phyloP scores from a whole-genome alignment of 1,140 invertebrate species.

The Drosophila watanabei region DNA sequence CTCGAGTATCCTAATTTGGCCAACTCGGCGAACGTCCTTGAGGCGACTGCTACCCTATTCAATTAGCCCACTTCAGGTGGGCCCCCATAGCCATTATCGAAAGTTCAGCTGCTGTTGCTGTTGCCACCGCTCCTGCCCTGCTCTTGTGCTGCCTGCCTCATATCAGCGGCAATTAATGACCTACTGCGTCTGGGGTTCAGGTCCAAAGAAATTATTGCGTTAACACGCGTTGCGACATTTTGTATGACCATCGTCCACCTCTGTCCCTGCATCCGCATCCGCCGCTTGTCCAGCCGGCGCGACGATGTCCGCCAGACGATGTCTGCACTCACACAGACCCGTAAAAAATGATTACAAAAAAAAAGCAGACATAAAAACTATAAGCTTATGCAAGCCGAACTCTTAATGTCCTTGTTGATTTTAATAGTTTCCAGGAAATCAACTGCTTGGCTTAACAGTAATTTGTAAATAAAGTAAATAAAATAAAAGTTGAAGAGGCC shows the following conservation, averaged over 20 bases:
- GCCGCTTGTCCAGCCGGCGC: slow-evolving; percentile 44
- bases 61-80: slow-evolving; percentile 51
- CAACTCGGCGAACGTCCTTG: slow-evolving; percentile 77
- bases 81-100: slow-evolving; percentile 13
- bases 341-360: slow-evolving; percentile 7
- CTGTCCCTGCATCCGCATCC: slow-evolving; percentile 20
- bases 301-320: slow-evolving; percentile 62
- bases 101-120: slow-evolving; percentile 46
- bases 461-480: background rate
- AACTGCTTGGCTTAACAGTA: background rate
- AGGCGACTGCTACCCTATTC: slow-evolving; percentile 49
- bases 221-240: slow-evolving; percentile 79
- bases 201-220: slow-evolving; percentile 65
- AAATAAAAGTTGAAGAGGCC: background rate
- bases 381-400: slow-evolving; percentile 4
- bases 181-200: slow-evolving; percentile 75
- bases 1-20: slow-evolving; percentile 79
- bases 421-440: slow-evolving; percentile 1
- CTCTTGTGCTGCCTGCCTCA: slow-evolving; percentile 14
- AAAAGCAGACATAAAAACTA: background rate
- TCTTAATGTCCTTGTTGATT: slow-evolving; percentile 8
- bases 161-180: slow-evolving; percentile 73
- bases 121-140: slow-evolving; percentile 16
- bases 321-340: slow-evolving; percentile 59
- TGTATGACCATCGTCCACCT: slow-evolving; percentile 50